Evolutionary conservation across 2,797 vertebrate species (phyloP), one percentile per base, ranked within the genome.

Genomic region (Tokudaia muenninki): DNA sequence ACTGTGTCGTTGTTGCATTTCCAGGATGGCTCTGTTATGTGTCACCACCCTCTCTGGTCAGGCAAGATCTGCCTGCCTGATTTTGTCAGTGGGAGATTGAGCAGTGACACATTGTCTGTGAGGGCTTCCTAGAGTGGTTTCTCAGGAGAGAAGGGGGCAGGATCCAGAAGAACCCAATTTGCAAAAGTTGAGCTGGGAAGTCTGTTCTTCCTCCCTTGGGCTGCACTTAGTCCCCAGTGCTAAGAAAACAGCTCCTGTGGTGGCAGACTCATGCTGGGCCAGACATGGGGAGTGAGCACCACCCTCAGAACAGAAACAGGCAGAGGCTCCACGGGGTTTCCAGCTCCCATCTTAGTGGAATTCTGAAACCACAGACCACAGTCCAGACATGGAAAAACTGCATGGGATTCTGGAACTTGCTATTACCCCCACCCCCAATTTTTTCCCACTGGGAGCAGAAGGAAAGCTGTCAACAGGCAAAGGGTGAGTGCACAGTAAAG

Each of bases 351-450:
- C 57, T 83, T 80, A 52, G 4, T 91, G 92, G 93, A 91, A 52
- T 61, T 65, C 47, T 10, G 0, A 47, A 37, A 91, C 95, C 97
- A 74, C 93, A 95, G 95, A 92, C 97, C 92, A 37, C 93, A 88
- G 92, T 65, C 90, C 94, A 95, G 96, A 94, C 92, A 24, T 37
- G 95, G 95, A 82, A 93, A 93, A 77, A 52, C 41, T 5, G 26
- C 3, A 21, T 0, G 9, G 24, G 90, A 12, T 55, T 75, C 78
- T 63, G 84, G 90, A 93, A 59, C 41, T 92, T 0, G 0, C 3
- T 10, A 41, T 75, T 47, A 19, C 47, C 89, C 41, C 41, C 47
- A 70, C 1, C 41, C 47, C 77, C 1, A 31, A 14, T 19, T 10
- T 6, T 47, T 79, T 91, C 83, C 94, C 94, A 4, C 0, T 2